These are phyloP conservation scores for Merops nubicus DNA, from an alignment of 2,113 vertebrate genomes.

Conservation along the genomic window DNA sequence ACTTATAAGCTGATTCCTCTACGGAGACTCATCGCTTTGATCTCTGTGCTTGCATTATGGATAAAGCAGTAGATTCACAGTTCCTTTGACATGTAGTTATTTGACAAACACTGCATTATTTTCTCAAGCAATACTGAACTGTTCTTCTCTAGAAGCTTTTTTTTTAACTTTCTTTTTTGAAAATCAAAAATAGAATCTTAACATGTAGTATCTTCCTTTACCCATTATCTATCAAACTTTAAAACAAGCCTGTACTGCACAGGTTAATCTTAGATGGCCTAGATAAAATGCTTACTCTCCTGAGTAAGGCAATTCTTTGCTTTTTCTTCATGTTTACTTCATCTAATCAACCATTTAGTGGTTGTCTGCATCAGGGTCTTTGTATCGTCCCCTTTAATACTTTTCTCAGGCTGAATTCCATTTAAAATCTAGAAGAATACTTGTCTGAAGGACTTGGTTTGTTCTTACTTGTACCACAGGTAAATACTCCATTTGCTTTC, in stretches of 20 bases:
- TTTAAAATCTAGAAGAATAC: neutral
- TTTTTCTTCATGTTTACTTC: neutral
- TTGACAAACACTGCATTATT: neutral
- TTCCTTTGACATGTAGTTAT: neutral
- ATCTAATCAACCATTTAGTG: neutral
- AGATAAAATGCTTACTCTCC: neutral
- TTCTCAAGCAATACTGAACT: neutral
- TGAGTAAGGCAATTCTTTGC: neutral
- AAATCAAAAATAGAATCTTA: neutral
- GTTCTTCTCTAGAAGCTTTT: neutral
- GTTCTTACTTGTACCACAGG: neutral
- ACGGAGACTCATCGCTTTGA: neutral
- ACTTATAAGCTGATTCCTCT: neutral
- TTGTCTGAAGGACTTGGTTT: neutral
- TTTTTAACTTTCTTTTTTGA: neutral
- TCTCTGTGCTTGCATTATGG: neutral
- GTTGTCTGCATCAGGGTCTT: neutral
- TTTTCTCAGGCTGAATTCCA: neutral
- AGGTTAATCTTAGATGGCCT: neutral
- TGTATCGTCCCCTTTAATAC: neutral
- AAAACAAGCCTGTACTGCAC: neutral
- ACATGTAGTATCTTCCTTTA: neutral
- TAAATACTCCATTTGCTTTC: neutral
- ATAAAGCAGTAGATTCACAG: neutral
- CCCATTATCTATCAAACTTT: neutral